phyloP scores from a whole-genome alignment of 2,888 invertebrate species.

The Cybosia mesomella region DNA sequence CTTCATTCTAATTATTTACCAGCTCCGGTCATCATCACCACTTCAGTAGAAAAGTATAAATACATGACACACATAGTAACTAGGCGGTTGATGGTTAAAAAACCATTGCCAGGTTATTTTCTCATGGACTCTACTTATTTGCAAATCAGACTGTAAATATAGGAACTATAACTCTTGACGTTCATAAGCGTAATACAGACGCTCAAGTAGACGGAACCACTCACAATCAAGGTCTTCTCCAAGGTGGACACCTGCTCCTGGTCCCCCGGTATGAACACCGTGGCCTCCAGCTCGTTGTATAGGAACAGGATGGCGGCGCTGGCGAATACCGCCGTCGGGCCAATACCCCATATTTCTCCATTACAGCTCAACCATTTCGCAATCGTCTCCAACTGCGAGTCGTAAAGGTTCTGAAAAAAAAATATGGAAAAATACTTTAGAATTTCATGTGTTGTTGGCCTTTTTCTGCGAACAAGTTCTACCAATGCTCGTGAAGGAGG shows the following conservation, averaged over 20 bases:
- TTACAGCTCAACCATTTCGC: constrained; percentile 84
- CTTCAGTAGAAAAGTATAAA: too few relatives aligned
- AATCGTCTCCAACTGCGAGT: constrained; percentile 64
- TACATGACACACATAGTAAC: too few relatives aligned
- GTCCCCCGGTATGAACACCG: constrained; percentile 69
- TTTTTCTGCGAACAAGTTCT: not conserved
- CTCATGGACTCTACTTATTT: too few relatives aligned
- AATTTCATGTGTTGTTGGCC: not conserved
- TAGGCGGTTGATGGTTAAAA: too few relatives aligned
- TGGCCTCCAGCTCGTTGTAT: constrained; percentile 78
- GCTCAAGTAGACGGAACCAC: constrained; percentile 4
- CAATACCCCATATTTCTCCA: constrained; percentile 80
- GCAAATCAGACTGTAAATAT: too few relatives aligned
- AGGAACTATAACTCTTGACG: not conserved
- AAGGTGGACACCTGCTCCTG: constrained; percentile 65
- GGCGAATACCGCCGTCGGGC: constrained; percentile 81
- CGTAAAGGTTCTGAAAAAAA: constrained; percentile 63
- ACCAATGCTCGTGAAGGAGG: too few relatives aligned
- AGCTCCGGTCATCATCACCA: too few relatives aligned
- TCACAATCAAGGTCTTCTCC: constrained; percentile 76
- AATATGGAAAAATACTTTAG: constrained; percentile 2
- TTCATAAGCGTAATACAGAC: too few relatives aligned
- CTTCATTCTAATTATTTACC: too few relatives aligned
- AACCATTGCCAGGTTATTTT: too few relatives aligned
- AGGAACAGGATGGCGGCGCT: constrained; percentile 82